Conservation (phyloP, 2,113 vertebrate genomes). For the Nicator chloris region DNA sequence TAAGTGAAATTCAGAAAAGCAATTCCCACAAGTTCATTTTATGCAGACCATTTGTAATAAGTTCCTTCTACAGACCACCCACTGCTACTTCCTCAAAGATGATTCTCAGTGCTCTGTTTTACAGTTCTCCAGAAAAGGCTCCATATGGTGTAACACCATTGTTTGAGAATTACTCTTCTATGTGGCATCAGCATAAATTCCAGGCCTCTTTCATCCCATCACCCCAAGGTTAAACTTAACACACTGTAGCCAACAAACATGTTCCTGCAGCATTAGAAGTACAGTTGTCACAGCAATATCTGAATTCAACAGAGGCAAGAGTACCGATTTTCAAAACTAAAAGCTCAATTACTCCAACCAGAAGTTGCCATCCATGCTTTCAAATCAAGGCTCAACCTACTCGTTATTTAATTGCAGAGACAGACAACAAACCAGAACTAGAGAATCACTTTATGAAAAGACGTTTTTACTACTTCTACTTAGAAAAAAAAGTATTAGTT, state of each 20-base stretch:
- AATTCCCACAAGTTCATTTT: neutral
- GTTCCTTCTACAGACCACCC: constrained; percentile 37
- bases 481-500: neutral
- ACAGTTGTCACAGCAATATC: neutral
- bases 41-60: neutral
- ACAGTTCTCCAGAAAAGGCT: neutral
- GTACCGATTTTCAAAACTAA: neutral
- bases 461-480: neutral
- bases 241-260: neutral
- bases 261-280: neutral
- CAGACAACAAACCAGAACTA: neutral
- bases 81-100: constrained; percentile 32
- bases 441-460: neutral
- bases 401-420: neutral
- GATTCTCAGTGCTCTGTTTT: neutral
- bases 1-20: neutral
- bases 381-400: neutral
- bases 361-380: neutral
- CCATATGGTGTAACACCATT: neutral
- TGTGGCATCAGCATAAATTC: neutral
- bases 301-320: neutral
- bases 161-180: neutral
- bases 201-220: neutral
- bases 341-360: neutral
- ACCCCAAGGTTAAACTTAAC: neutral